Conservation (phyloP, 2,113 vertebrate genomes). For the Terrapene triunguis region DNA sequence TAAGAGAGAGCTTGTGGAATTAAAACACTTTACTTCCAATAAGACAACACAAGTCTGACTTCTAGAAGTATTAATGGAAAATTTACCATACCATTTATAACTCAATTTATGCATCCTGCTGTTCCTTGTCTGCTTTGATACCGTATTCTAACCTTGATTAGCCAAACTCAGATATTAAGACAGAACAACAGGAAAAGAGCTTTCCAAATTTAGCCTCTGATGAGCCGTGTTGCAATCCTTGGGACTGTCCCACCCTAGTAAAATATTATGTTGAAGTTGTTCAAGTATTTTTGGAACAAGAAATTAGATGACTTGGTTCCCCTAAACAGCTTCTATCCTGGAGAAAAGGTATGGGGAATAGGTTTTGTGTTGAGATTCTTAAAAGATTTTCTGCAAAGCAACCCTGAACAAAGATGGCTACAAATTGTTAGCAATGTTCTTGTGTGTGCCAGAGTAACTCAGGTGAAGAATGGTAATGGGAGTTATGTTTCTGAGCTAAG, state of each 20-base stretch:
- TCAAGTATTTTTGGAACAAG: slow-evolving; percentile 1
- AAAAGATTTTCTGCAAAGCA: neutral
- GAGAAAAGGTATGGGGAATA: neutral
- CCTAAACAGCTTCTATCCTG: neutral
- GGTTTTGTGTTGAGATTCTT: neutral
- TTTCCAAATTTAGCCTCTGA: neutral
- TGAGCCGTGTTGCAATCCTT: neutral
- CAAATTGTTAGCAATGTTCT: neutral
- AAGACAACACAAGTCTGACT: neutral
- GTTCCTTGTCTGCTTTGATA: neutral
- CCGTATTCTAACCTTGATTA: neutral
- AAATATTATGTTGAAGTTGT: neutral
- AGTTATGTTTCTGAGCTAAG: neutral
- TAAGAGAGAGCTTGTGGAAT: neutral
- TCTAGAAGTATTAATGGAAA: neutral
- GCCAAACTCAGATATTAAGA: neutral
- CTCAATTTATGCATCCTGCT: neutral
- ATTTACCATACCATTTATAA: neutral
- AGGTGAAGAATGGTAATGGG: neutral
- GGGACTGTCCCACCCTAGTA: neutral
- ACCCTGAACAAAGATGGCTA: neutral
- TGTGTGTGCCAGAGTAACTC: neutral
- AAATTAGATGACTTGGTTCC: neutral
- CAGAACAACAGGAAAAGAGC: neutral
- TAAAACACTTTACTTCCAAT: neutral